Conservation (phyloP, 2,888 invertebrate genomes). For the Opisthograptis luteolata region DNA sequence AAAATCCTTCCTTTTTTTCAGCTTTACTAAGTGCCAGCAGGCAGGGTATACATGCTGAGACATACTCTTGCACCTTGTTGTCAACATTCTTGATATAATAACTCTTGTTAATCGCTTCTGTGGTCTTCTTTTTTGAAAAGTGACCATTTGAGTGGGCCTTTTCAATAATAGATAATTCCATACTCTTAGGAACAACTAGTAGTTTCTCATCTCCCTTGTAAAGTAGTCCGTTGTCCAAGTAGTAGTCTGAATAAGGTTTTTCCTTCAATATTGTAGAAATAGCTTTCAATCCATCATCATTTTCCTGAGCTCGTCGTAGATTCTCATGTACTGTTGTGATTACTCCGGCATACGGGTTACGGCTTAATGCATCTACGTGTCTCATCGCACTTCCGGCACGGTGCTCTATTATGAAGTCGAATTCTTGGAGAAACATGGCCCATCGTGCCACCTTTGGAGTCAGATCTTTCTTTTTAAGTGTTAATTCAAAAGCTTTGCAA, state of each 20-base stretch:
- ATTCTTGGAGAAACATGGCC: constrained; percentile 30
- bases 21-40: constrained; percentile 34
- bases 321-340: constrained; percentile 15
- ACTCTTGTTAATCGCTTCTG: neutral
- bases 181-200: constrained; percentile 33
- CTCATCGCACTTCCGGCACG: too few species aligned
- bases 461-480: constrained; percentile 25
- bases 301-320: constrained; percentile 28
- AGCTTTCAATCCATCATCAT: constrained; percentile 33
- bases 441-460: constrained; percentile 27
- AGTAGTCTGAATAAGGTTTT: constrained; percentile 23
- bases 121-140: constrained; percentile 31
- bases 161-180: constrained; percentile 39
- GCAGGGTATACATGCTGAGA: constrained; percentile 33
- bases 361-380: constrained; percentile 34
- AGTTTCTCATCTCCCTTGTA: constrained; percentile 31
- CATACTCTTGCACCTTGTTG: constrained; percentile 31
- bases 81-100: constrained; percentile 3
- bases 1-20: constrained; percentile 42
- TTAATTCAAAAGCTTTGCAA: constrained; percentile 21
- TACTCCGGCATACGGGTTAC: constrained; percentile 12
- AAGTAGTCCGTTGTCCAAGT: constrained; percentile 34
- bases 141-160: constrained; percentile 35
- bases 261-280: constrained; percentile 30
- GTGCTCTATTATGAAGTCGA: too few species aligned